Evolutionary conservation across 2,888 invertebrate species (phyloP).

Genomic region (Drosophila leonis): DNA sequence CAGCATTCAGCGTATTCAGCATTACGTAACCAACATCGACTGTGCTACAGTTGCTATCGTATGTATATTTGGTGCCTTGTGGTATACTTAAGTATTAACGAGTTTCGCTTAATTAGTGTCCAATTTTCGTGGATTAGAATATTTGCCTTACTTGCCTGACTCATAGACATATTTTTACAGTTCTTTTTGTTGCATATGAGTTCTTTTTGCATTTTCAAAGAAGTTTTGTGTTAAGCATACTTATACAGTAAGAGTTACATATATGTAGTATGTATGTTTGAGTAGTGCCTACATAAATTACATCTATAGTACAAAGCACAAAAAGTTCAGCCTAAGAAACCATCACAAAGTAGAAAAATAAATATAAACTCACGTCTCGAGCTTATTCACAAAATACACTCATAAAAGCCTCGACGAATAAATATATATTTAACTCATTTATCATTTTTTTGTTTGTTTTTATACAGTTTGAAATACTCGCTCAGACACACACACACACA

Average conservation of each 20-base stretch:
- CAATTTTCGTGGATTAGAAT: slow-evolving; percentile 69
- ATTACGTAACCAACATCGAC: slow-evolving; percentile 9
- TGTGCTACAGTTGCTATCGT: slow-evolving; percentile 25
- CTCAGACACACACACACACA: slow-evolving; percentile 14
- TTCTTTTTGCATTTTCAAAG: slow-evolving; percentile 19
- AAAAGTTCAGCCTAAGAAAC: slow-evolving; percentile 80
- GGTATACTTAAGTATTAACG: slow-evolving; percentile 53
- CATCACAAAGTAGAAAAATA: slow-evolving; percentile 82
- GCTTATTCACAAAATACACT: slow-evolving; percentile 32
- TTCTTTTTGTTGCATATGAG: slow-evolving; percentile 48
- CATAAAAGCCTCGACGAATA: slow-evolving; percentile 26
- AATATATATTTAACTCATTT: slow-evolving; percentile 28
- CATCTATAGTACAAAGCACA: slow-evolving; percentile 70
- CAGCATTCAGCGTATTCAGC: slow-evolving; percentile 11
- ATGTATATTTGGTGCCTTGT: slow-evolving; percentile 37
- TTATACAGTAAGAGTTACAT: slow-evolving; percentile 36
- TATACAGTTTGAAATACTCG: slow-evolving; percentile 31
- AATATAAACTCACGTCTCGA: slow-evolving; percentile 63
- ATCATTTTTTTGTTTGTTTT: background rate
- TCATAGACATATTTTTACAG: slow-evolving; percentile 67
- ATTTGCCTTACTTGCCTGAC: slow-evolving; percentile 70
- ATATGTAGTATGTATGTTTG: slow-evolving; percentile 45
- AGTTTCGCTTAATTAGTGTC: slow-evolving; percentile 48
- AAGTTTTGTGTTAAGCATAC: slow-evolving; percentile 23
- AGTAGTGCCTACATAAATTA: slow-evolving; percentile 65